These are phyloP conservation scores for Aphidius ervi DNA, from an alignment of 1,140 invertebrate genomes.

Conservation along the genomic window DNA sequence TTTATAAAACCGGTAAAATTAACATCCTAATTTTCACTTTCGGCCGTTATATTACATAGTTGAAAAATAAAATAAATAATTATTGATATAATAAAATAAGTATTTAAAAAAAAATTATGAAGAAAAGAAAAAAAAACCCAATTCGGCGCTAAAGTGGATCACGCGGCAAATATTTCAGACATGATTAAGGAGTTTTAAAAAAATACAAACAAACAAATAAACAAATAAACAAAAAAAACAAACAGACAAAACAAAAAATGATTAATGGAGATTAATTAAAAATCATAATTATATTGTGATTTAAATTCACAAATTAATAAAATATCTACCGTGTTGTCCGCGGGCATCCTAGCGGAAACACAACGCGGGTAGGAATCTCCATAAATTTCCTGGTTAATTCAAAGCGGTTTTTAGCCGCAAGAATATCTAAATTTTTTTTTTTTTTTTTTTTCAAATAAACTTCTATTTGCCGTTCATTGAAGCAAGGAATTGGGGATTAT, in stretches of 20 bases:
- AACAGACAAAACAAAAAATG: constrained; percentile 3
- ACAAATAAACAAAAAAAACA: neutral
- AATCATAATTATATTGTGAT: neutral
- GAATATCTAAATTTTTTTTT: constrained; percentile 40
- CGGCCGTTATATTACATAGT: constrained; percentile 34
- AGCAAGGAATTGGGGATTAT: constrained; percentile 44
- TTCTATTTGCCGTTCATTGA: constrained; percentile 41
- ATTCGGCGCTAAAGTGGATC: constrained; percentile 20
- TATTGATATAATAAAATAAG: too few species aligned
- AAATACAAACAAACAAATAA: neutral
- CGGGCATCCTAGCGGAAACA: constrained; percentile 52
- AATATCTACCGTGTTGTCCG: constrained; percentile 39
- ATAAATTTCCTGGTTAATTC: constrained; percentile 39
- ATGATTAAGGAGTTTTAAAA: too few species aligned
- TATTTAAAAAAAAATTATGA: too few species aligned
- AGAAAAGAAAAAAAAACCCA: constrained; percentile 21
- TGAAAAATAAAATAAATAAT: too few species aligned
- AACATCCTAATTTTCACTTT: constrained; percentile 51
- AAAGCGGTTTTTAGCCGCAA: constrained; percentile 32
- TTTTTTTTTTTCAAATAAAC: constrained; percentile 30
- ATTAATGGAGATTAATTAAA: constrained; percentile 5
- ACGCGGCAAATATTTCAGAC: constrained; percentile 14
- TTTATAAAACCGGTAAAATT: constrained; percentile 42
- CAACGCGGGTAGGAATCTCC: constrained; percentile 55
- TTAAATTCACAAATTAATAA: too few species aligned